Conservation (phyloP, 1,140 invertebrate species). For the Thalassaphorura encarpata region DNA sequence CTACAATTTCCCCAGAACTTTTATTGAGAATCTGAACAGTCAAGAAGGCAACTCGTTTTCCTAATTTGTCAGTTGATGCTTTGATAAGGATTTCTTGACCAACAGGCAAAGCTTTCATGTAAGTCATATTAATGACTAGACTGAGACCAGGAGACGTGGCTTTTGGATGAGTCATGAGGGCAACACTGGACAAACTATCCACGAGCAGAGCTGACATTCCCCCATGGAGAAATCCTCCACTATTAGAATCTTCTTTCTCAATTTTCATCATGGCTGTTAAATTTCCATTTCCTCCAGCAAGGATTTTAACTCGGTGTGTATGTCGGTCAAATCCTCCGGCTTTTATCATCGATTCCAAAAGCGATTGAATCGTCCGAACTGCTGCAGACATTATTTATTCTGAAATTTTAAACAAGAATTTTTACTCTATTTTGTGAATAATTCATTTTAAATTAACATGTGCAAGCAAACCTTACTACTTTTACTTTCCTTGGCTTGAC, state of each 20-base stretch:
- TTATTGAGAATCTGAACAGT: constrained; percentile 65
- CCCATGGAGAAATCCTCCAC: background rate
- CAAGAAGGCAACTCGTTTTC: constrained; percentile 68
- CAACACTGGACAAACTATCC: background rate
- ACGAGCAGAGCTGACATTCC: constrained; percentile 1
- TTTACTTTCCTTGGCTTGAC: too few species aligned
- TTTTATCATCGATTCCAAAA: background rate
- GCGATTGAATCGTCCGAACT: background rate
- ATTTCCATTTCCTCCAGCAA: constrained; percentile 8
- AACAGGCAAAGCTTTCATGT: constrained; percentile 55
- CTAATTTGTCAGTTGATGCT: constrained; percentile 62
- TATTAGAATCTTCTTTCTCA: constrained; percentile 1
- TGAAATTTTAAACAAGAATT: too few species aligned
- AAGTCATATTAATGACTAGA: constrained; percentile 1
- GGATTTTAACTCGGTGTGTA: background rate
- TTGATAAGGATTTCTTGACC: constrained; percentile 71
- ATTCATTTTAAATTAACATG: too few species aligned
- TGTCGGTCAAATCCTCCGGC: constrained; percentile 1
- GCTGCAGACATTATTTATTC: too few species aligned
- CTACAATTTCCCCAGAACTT: constrained; percentile 55
- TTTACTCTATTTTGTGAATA: too few species aligned
- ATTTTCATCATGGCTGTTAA: background rate
- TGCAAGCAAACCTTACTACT: too few species aligned
- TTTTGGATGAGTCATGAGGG: constrained; percentile 2
- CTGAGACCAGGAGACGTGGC: background rate